A percentile compares a stretch with the other conserved stretches of the same genome.
These are phyloP conservation scores for Gasterosteus nipponicus DNA, from an alignment of 2,113 vertebrate species.

Conservation along the genomic window DNA sequence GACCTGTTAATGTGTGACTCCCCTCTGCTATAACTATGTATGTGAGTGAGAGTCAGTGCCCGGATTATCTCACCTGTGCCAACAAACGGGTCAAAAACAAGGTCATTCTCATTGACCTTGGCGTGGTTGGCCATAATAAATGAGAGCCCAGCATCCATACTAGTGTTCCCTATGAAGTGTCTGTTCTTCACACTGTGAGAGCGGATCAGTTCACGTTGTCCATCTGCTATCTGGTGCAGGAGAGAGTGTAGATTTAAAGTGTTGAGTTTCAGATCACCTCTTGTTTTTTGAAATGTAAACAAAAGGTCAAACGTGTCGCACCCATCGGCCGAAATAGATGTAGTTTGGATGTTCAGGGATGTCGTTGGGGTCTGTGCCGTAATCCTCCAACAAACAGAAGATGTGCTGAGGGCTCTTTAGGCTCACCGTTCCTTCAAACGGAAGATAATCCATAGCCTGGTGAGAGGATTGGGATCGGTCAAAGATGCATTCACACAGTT, in stretches of 20 bases:
- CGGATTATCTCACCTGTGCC: slow-evolving; percentile 89
- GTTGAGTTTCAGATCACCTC: background rate
- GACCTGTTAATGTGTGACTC: background rate
- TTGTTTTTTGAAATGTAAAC: background rate
- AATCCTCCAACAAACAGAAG: slow-evolving; percentile 95
- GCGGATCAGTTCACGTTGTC: slow-evolving; percentile 88
- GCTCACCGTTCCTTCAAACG: slow-evolving; percentile 92
- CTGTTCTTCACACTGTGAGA: slow-evolving; percentile 96
- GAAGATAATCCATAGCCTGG: slow-evolving; percentile 93
- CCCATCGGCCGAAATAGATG: slow-evolving; percentile 97
- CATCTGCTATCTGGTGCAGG: slow-evolving; percentile 89
- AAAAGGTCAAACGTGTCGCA: slow-evolving; percentile 71
- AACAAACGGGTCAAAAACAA: slow-evolving; percentile 97
- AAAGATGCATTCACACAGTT: background rate
- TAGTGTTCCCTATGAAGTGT: slow-evolving; percentile 98
- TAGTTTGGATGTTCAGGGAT: slow-evolving; percentile 88
- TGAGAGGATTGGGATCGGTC: background rate
- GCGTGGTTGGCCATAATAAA: slow-evolving; percentile 98
- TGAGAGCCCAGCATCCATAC: slow-evolving; percentile 96
- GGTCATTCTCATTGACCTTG: slow-evolving; percentile 91
- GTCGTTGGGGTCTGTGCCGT: slow-evolving; percentile 91
- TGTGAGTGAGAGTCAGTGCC: background rate
- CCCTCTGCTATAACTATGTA: background rate
- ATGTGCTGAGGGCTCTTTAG: slow-evolving; percentile 90
- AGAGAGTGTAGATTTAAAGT: background rate